Percentiles rank a stretch among this genome's conserved stretches.
These are phyloP conservation scores for Amphiprion percula DNA, from an alignment of 2,113 vertebrate species.

Conservation along the genomic window DNA sequence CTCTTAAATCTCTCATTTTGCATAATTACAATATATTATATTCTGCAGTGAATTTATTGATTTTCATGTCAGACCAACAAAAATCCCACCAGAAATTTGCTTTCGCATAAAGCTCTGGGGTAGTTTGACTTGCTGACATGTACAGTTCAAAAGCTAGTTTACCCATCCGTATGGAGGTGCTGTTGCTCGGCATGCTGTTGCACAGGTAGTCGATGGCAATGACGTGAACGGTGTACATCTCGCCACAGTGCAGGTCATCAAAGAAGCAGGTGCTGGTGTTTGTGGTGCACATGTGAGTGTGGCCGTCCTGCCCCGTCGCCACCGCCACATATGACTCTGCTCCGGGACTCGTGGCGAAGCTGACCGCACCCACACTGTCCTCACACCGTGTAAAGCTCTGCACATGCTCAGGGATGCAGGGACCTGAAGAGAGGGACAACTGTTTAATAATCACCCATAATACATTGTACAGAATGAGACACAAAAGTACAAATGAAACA, in stretches of 20 bases:
- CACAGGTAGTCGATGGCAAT: constrained; percentile 71
- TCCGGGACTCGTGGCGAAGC: constrained; percentile 77
- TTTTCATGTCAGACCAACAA: too few species aligned
- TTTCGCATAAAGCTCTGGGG: too few species aligned
- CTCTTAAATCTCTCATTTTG: too few species aligned
- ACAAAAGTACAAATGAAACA: not conserved
- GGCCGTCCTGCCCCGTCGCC: constrained; percentile 70
- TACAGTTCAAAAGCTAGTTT: not conserved
- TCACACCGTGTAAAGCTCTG: constrained; percentile 73
- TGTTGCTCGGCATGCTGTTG: constrained; percentile 79
- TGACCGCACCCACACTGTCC: constrained; percentile 71
- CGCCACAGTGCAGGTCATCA: constrained; percentile 81
- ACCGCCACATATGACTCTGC: constrained; percentile 78
- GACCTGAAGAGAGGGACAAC: constrained; percentile 57
- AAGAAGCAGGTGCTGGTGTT: constrained; percentile 74
- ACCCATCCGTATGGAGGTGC: constrained; percentile 80
- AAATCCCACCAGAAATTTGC: too few species aligned
- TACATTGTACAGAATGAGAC: not conserved
- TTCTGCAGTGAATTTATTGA: too few species aligned
- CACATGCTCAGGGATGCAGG: constrained; percentile 76
- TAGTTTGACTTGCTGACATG: not conserved
- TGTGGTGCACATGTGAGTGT: constrained; percentile 67
- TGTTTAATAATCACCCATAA: not conserved
- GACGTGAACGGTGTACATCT: constrained; percentile 73
- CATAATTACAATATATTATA: too few species aligned